Base-by-base conservation (phyloP, 37 sponge, comb jelly and placozoan species). In the Halisarca cf. caerulea region DNA sequence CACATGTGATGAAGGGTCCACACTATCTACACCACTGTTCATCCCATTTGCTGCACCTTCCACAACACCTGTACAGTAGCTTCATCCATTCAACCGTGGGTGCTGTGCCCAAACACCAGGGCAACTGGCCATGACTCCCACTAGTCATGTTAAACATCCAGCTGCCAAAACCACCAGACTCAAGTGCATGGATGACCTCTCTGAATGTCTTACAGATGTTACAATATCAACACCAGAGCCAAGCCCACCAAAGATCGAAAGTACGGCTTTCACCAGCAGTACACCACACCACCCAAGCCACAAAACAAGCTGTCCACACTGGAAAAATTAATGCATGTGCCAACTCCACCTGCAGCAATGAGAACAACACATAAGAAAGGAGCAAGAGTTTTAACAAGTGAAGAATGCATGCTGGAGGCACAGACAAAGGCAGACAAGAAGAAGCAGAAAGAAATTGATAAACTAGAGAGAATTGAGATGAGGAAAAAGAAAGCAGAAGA, bases 381-480 rank as follows among this genome's bases (percentile, higher is more conserved):
- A 36, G 77, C 42, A n/a, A 1, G 77, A 3, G 77, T 74, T 17
- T 37, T 74, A 39, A 74, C 77, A 39, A 74, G 77, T 74, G 77
- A 74, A 7, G 24, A 74, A 6, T 74, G 45, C 24, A 74, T 74
- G 44, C 1, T n/a, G 15, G 45, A 74, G 43, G 44, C 25, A 5
- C 1, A 74, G 58, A 37, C 27, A 57, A 58, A 80, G 59, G 53
- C 20, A 40, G 44, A 40, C 14, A 38, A 38, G 27, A 20, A 39
- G 44, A 35, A 24, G 27, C 51, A 77, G 7, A 77, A 47, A 5
- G 78, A 77, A 7, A 27, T 14, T 18, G 78, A 77, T 2, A 77
- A 25, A 37, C 51, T 9, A 4, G 35, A 68, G 34, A 68, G 35
- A 34, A 34, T 34, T 32, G 69, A 68, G 30, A 34, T 32, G 69